These are phyloP conservation scores for Drosophila nigrodunni DNA, from an alignment of 1,140 invertebrate genomes.

Conservation along the genomic window DNA sequence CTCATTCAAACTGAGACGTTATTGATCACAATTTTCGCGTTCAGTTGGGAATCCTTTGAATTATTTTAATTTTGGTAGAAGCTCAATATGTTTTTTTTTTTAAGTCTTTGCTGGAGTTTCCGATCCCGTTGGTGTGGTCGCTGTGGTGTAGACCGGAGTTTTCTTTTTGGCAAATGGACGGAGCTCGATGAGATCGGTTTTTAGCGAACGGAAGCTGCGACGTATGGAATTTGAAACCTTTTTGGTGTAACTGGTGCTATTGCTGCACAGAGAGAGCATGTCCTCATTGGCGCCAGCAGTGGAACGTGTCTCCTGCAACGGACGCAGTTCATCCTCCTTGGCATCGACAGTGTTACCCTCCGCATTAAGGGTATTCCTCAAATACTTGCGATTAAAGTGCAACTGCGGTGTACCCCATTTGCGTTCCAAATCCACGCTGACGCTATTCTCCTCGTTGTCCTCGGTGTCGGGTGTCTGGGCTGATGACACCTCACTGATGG, in stretches of 20 bases:
- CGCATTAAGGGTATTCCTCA: slow-evolving; percentile 54
- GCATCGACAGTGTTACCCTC: slow-evolving; percentile 24
- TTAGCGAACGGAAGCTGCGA: slow-evolving; percentile 71
- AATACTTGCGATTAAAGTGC: slow-evolving; percentile 81
- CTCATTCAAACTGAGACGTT: no score
- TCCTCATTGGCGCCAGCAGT: slow-evolving; percentile 48
- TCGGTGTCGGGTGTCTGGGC: slow-evolving; percentile 37
- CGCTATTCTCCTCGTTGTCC: slow-evolving; percentile 19
- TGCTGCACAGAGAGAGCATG: slow-evolving; percentile 76
- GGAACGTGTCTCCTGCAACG: slow-evolving; percentile 39
- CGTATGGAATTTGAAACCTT: slow-evolving; percentile 70
- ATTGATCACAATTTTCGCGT: no score
- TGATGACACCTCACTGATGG: slow-evolving; percentile 48
- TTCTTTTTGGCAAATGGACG: slow-evolving; percentile 66
- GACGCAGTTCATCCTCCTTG: slow-evolving; percentile 53
- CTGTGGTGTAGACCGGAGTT: background rate
- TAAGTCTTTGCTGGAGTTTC: background rate
- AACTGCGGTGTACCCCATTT: slow-evolving; percentile 82
- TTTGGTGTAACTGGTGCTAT: slow-evolving; percentile 74
- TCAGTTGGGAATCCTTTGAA: no score
- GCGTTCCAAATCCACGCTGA: slow-evolving; percentile 52
- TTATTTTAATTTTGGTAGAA: background rate
- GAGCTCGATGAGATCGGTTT: slow-evolving; percentile 69
- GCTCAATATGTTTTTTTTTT: slow-evolving; percentile 11
- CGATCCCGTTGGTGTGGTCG: background rate